Base-by-base conservation (phyloP, 2,113 vertebrate species). In the Salminus brasiliensis region DNA sequence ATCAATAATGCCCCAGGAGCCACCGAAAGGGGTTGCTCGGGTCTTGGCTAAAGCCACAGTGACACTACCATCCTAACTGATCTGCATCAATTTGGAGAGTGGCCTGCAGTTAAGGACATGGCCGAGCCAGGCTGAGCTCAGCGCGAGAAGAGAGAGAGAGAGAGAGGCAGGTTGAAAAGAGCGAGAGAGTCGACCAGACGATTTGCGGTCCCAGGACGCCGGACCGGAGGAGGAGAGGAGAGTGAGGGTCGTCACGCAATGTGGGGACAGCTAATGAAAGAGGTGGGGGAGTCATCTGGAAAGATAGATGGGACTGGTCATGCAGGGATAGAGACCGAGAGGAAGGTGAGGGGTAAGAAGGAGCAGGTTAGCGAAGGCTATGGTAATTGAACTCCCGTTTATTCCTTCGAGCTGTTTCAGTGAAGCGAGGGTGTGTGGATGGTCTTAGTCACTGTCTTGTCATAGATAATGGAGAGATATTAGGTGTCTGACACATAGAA, bases 211-310 rank as follows among this genome's bases (percentile, higher is more conserved):
- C 71, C 52, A 25, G 27, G 69, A 76, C 45, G 62, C 78, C 45
- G 5, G 27, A 75, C 57, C 53, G 27, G 53, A 82, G 68, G 25
- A 79, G 72, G 55, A 76, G 57, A 66, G 67, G 55, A n/a, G 67
- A 73, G 41, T 53, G 70, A 67, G 36, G 65, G 69, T 78, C 27
- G n/a, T 70, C 67, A 72, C 16, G 21, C 29, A 41, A 53, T 52
- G 15, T 66, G 41, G 65, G 53, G 32, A 52, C 16, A 70, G 55
- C 36, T 52, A 76, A 70, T 81, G 45, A 85, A 65, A 36, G 63
- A 43, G 27, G 75, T n/a, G n/a, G 55, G 12, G 57, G 43, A 80
- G 74, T 62, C 62, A 53, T 29, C 23, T 57, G 36, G 34, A 70
- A 84, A 84, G 55, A 78, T 55, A 36, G 70, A 78, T 69, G 25